Evolutionary conservation across 2,113 vertebrate species (phyloP).

Genomic region (Jacana jacana): DNA sequence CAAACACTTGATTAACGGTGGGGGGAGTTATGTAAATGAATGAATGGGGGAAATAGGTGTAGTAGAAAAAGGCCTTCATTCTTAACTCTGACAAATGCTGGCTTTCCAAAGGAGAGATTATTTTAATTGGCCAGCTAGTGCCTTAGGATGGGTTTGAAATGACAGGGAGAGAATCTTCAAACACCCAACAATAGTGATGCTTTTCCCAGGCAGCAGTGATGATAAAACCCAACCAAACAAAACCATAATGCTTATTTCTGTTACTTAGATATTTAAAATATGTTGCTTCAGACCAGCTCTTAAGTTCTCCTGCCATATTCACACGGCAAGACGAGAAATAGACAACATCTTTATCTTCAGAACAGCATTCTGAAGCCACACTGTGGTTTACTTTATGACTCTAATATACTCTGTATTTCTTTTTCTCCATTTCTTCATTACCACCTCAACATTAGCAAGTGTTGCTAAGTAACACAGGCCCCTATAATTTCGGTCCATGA

Average conservation of each 20-base stretch:
- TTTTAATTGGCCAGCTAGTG: slow-evolving; percentile 24
- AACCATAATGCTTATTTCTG: not conserved
- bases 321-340: not conserved
- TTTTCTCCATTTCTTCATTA: slow-evolving; percentile 10
- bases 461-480: slow-evolving; percentile 48
- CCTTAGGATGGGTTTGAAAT: not conserved
- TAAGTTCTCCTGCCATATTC: not conserved
- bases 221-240: not conserved
- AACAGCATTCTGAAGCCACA: not conserved
- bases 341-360: not conserved
- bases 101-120: not conserved
- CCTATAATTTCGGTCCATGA: not conserved
- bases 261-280: not conserved
- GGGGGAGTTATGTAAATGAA: slow-evolving; percentile 21
- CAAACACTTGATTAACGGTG: not conserved
- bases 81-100: not conserved
- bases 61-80: not conserved
- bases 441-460: not conserved
- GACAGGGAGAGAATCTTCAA: not conserved
- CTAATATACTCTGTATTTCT: not conserved
- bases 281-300: not conserved
- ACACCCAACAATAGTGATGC: not conserved
- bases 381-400: not conserved
- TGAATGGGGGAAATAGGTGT: not conserved
- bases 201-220: not conserved